Conservation (phyloP, 2,888 invertebrate genomes). For the Drosophila stalkeri region DNA sequence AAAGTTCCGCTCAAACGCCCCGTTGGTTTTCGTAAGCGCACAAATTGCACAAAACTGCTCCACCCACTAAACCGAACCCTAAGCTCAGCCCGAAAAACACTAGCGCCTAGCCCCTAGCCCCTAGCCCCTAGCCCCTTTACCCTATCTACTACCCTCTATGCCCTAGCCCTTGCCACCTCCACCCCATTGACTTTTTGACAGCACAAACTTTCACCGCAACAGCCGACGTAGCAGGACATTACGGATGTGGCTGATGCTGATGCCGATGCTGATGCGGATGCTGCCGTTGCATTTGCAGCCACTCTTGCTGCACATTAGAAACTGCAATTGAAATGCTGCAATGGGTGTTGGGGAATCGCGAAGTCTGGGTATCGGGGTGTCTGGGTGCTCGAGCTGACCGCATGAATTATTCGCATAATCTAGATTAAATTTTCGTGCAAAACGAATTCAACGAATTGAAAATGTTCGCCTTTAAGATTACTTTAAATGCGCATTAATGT, state of each 20-base stretch:
- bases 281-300: conserved; percentile 3
- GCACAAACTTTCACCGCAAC: conserved; percentile 46
- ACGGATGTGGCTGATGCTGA: conserved; percentile 12
- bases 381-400: conserved; percentile 33
- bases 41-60: conserved; percentile 49
- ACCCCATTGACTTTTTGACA: conserved; percentile 2
- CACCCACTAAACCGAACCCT: background rate
- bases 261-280: too few species aligned
- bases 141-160: background rate
- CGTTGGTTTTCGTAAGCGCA: conserved; percentile 32
- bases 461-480: conserved; percentile 8
- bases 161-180: background rate
- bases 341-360: conserved; percentile 16
- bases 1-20: conserved; percentile 61
- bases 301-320: conserved; percentile 44
- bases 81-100: background rate
- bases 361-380: background rate
- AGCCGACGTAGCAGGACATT: conserved; percentile 34
- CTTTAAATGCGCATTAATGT: conserved; percentile 17
- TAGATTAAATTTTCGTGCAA: conserved; percentile 31
- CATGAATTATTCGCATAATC: conserved; percentile 59
- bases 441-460: conserved; percentile 14
- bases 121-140: background rate
- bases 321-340: conserved; percentile 49
- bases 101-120: background rate